Evolutionary conservation across 2,888 invertebrate genomes (phyloP).

Genomic region (Thereva unica): DNA sequence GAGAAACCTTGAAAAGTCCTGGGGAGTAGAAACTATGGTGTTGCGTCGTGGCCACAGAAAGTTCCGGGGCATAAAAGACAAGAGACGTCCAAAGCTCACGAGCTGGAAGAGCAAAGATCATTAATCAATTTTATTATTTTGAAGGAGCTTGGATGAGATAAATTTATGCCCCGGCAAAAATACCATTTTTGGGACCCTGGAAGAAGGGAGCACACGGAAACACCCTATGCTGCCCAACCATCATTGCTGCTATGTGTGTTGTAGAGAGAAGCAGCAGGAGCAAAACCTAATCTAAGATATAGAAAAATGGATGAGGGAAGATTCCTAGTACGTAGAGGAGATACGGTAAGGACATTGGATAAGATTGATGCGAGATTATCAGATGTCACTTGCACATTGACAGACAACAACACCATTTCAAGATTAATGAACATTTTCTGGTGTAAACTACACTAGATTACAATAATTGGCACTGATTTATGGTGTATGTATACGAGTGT

Average conservation of each 20-base stretch:
- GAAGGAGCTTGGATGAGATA: constrained; percentile 23
- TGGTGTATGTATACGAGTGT: background rate
- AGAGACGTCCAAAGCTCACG: no score
- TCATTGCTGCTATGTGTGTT: background rate
- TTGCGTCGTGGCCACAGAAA: no score
- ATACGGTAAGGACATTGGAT: constrained; percentile 7
- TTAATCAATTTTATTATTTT: constrained; percentile 37
- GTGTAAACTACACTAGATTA: constrained; percentile 34
- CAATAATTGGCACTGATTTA: constrained; percentile 34
- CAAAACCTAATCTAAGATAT: background rate
- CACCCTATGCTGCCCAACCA: background rate
- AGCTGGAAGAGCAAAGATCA: background rate
- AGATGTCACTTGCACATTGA: constrained; percentile 40
- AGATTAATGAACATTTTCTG: constrained; percentile 36
- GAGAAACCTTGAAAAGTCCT: no score
- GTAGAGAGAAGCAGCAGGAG: background rate
- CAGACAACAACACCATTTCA: constrained; percentile 32
- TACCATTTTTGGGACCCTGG: background rate
- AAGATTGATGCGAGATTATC: constrained; percentile 37
- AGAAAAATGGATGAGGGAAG: background rate
- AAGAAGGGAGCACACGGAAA: constrained; percentile 11
- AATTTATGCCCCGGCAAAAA: background rate
- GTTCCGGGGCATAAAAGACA: no score
- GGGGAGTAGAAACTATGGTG: no score
- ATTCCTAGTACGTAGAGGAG: constrained; percentile 4